Evolutionary conservation across 2,113 vertebrate genomes (phyloP).

Genomic region (Ceyx margarethae): DNA sequence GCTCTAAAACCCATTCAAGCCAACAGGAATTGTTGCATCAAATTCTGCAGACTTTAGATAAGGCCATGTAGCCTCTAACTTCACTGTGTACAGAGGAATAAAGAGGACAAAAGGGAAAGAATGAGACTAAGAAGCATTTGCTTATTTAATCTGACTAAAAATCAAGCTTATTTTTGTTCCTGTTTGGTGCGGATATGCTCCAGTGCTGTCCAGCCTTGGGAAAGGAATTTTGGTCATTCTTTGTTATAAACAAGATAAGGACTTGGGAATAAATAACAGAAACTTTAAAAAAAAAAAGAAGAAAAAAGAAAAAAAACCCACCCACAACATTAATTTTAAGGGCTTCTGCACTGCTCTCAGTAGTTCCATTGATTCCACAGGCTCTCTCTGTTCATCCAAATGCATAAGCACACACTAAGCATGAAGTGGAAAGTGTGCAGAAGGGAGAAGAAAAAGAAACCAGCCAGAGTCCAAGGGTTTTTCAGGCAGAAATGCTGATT

Average conservation of each 20-base stretch:
- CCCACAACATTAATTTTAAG: not conserved
- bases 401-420: not conserved
- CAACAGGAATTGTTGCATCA: not conserved
- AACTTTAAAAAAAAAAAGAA: not conserved
- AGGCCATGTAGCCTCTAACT: not conserved
- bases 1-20: not conserved
- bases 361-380: not conserved
- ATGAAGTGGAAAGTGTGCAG: not conserved
- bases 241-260: slow-evolving; percentile 64
- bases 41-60: not conserved
- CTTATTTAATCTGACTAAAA: slow-evolving; percentile 32
- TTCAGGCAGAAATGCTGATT: not conserved
- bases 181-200: slow-evolving; percentile 8
- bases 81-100: not conserved
- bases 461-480: not conserved
- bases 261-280: slow-evolving; percentile 48
- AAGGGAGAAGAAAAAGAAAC: not conserved
- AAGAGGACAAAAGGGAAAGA: not conserved
- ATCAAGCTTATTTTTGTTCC: slow-evolving; percentile 29
- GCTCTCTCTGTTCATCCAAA: not conserved
- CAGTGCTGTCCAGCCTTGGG: slow-evolving; percentile 33
- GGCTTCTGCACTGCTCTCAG: not conserved
- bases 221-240: slow-evolving; percentile 59
- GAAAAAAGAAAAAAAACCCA: not conserved
- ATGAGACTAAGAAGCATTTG: not conserved